Conservation (phyloP, 1,140 invertebrate genomes). For the Onthophagus taurus region DNA sequence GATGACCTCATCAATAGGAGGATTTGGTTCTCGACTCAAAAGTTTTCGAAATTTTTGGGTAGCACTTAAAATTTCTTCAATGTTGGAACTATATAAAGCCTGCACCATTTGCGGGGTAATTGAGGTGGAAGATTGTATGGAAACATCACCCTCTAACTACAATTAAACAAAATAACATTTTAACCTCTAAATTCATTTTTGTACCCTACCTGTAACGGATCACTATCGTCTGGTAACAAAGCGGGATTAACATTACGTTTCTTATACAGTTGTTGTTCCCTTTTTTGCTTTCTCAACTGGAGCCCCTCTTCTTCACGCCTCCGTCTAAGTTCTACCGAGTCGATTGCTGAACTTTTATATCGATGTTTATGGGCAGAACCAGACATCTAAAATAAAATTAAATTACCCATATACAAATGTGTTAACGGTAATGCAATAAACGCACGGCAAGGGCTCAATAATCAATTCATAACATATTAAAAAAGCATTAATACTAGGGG, state of each 20-base stretch:
- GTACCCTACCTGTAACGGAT: conserved; percentile 28
- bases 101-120: conserved; percentile 75
- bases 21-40: conserved; percentile 91
- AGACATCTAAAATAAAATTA: conserved; percentile 54
- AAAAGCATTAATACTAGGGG: no score
- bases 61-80: conserved; percentile 74
- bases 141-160: conserved; percentile 34
- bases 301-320: conserved; percentile 93
- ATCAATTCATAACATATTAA: no score
- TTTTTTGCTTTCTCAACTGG: conserved; percentile 89
- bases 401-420: no score
- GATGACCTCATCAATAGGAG: conserved; percentile 98
- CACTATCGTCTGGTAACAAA: conserved; percentile 44
- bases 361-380: conserved; percentile 75
- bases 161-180: conserved; percentile 11
- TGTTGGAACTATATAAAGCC: conserved; percentile 71
- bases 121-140: conserved; percentile 34
- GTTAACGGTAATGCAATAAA: no score
- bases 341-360: conserved; percentile 90
- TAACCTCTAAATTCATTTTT: neutral
- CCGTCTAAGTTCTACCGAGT: conserved; percentile 83
- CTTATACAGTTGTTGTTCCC: conserved; percentile 89
- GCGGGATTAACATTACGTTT: conserved; percentile 72
- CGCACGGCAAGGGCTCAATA: no score
- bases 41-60: conserved; percentile 94